These are phyloP conservation scores for Telmatochromis brichardi DNA, from an alignment of 2,113 vertebrate genomes.

Conservation along the genomic window DNA sequence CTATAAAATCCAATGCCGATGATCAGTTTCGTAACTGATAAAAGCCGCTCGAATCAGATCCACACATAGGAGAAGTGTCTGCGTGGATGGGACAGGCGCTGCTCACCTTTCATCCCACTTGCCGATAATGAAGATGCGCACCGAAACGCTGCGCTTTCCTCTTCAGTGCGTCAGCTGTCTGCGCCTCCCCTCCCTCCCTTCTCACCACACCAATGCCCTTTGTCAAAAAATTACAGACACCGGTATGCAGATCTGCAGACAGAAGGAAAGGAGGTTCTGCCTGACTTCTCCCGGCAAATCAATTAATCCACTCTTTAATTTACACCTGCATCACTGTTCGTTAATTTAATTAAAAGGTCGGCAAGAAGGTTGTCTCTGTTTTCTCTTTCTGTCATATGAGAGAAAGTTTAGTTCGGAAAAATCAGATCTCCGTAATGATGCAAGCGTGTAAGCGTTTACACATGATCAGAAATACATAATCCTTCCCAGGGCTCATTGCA, in stretches of 20 bases:
- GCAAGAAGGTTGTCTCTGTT: neutral
- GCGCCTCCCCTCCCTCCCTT: neutral
- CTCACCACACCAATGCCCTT: neutral
- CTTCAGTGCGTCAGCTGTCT: conserved; percentile 50
- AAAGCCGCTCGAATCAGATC: neutral
- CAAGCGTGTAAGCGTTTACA: neutral
- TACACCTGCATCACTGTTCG: neutral
- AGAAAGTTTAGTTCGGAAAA: neutral
- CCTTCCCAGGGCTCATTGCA: neutral
- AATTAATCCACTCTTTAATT: neutral
- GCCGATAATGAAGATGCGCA: conserved; percentile 53
- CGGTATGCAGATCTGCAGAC: conserved; percentile 5
- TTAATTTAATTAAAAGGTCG: neutral
- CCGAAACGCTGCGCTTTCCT: neutral
- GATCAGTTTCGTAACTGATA: neutral
- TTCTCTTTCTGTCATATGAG: neutral
- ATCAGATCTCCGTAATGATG: neutral
- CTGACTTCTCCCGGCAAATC: neutral
- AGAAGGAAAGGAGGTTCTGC: neutral
- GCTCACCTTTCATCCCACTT: conserved; percentile 34
- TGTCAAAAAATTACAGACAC: conserved; percentile 3
- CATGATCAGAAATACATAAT: neutral
- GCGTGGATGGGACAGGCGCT: neutral
- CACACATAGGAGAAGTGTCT: neutral
- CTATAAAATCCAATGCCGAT: neutral